phyloP scores from a whole-genome alignment of 2,888 invertebrate genomes.

The Drosophila pseudotalamancana region DNA sequence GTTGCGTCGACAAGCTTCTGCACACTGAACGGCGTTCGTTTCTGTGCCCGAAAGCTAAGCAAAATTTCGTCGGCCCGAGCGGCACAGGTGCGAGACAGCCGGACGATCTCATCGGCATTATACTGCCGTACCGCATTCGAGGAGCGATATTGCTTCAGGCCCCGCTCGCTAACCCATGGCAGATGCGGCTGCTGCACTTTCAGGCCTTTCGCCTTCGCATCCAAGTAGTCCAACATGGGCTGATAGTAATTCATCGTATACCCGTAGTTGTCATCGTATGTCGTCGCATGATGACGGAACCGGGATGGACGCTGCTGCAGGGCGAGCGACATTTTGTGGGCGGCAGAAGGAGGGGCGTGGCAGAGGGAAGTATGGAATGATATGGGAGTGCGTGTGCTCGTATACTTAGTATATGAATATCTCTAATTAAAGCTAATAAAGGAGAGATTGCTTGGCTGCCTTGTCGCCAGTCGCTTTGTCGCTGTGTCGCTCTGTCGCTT shows the following conservation, averaged over 20 bases:
- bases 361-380: conserved; percentile 2
- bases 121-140: conserved; percentile 88
- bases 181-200: conserved; percentile 86
- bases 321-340: conserved; percentile 83
- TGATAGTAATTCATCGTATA: conserved; percentile 94
- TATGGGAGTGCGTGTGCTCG: conserved; percentile 8
- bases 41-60: conserved; percentile 83
- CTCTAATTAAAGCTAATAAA: conserved; percentile 68
- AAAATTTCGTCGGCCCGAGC: conserved; percentile 89
- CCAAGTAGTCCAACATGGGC: conserved; percentile 94
- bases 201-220: conserved; percentile 86
- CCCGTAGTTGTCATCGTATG: conserved; percentile 93
- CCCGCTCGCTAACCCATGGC: conserved; percentile 90
- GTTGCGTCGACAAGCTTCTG: conserved; percentile 86
- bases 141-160: conserved; percentile 88
- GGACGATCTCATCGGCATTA: conserved; percentile 88
- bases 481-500: conserved; percentile 29
- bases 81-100: conserved; percentile 88
- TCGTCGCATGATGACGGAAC: conserved; percentile 83
- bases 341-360: not conserved
- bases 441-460: not conserved
- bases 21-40: conserved; percentile 85
- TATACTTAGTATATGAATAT: conserved; percentile 50
- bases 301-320: conserved; percentile 80
- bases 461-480: conserved; percentile 19